Base-by-base conservation (phyloP, 2,113 vertebrate genomes). In the Solea senegalensis region DNA sequence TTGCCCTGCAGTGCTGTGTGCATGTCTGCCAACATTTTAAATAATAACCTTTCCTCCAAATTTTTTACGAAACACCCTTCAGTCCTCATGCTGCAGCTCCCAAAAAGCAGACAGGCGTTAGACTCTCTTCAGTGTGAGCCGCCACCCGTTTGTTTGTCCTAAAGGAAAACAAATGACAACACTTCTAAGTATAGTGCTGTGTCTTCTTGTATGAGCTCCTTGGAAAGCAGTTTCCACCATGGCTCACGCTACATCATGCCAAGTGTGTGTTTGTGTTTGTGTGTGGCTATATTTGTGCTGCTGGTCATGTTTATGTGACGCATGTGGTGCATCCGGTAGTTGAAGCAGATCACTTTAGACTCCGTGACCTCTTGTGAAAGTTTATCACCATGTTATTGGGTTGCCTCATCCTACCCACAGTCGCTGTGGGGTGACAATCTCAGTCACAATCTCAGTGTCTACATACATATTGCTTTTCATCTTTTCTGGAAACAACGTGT, bases 281-380 rank as follows among this genome's bases (percentile, higher is more conserved):
- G 56, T 4, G 9, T 49, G 14, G 21, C 12, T 83, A 28, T 86
- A 48, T 64, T 46, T 81, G 11, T 74, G 64, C 54, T 64, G 21
- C 40, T 69, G 50, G 48, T 69, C 58, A 16, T 74, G 44, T 79
- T 5, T 40, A 14, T 55, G 52, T 80, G 80, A 76, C 66, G 51
- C 74, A 81, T 65, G 74, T 51, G 11, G 70, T 21, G 70, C 66
- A 84, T 82, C 68, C 82, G 82, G 81, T 87, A 53, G 74, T 65
- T 16, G 61, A 49, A 51, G 50, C 39, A 26, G 21, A 79, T 85
- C 46, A 27, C 49, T 70, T 82, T 63, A 66, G 62, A 80, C 60
- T 7, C 5, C 8, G 41, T 64, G 71, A 72, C 50, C 62, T 74
- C 34, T 4, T 15, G 16, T 43, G 15, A 66, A 34, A 40, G 55